Evolutionary conservation across 2,113 vertebrate genomes (phyloP).

Genomic region (Zosterops lateralis): DNA sequence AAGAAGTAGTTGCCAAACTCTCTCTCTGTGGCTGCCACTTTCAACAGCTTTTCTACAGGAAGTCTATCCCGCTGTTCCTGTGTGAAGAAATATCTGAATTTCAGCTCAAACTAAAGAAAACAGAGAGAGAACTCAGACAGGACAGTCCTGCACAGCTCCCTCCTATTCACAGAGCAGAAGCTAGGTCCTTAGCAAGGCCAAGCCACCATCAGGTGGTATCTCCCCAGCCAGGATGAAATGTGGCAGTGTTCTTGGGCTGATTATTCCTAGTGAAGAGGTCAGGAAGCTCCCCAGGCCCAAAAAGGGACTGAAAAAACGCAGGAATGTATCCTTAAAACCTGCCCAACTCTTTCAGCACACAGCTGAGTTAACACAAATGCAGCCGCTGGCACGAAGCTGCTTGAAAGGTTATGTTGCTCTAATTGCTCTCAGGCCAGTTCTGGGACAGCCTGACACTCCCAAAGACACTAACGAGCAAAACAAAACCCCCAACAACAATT

Average conservation of each 20-base stretch:
- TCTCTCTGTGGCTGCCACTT: constrained; percentile 78
- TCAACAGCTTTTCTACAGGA: constrained; percentile 79
- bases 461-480: neutral
- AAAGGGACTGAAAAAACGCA: neutral
- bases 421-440: neutral
- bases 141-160: neutral
- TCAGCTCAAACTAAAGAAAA: neutral
- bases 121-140: neutral
- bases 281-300: neutral
- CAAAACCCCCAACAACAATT: neutral
- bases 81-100: neutral
- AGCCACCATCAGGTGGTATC: neutral
- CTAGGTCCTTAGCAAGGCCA: neutral
- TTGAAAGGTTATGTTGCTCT: neutral
- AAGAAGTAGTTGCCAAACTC: constrained; percentile 90
- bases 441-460: neutral
- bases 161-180: neutral
- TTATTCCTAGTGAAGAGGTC: neutral
- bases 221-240: neutral
- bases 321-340: neutral
- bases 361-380: neutral
- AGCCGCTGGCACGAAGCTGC: neutral
- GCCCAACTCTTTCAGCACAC: neutral
- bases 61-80: constrained; percentile 81
- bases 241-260: neutral